These are phyloP conservation scores for Pterocles gutturalis DNA, from an alignment of 2,113 vertebrate genomes.

Conservation along the genomic window DNA sequence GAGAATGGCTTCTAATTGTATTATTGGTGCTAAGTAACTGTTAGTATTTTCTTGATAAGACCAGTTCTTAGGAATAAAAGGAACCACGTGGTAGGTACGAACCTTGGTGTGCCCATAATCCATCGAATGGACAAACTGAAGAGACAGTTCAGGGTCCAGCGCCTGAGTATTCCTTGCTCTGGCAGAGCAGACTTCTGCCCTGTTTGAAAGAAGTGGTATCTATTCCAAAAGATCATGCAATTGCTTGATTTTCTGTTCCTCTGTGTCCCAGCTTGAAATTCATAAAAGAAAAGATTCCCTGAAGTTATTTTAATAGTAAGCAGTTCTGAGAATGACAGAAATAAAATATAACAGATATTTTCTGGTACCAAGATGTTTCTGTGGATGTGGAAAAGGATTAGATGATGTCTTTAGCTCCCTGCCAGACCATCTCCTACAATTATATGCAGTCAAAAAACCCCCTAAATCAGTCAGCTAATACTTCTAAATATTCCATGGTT, in stretches of 20 bases:
- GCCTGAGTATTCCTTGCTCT: background rate
- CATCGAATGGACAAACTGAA: background rate
- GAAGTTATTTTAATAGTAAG: constrained; percentile 38
- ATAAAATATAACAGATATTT: constrained; percentile 25
- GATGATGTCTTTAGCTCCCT: background rate
- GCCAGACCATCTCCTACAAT: background rate
- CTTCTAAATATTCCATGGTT: background rate
- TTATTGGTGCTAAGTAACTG: background rate
- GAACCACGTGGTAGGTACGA: background rate
- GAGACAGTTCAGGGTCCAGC: background rate
- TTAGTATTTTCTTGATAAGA: background rate
- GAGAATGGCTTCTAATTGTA: background rate
- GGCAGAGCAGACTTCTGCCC: background rate
- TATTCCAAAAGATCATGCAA: constrained; percentile 8
- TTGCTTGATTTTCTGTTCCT: constrained; percentile 22
- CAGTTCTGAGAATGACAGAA: background rate
- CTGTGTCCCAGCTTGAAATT: constrained; percentile 20
- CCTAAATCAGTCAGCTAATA: background rate
- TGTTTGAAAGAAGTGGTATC: background rate
- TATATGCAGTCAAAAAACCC: background rate
- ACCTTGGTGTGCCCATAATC: constrained; percentile 4
- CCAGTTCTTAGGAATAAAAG: background rate
- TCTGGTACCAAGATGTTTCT: background rate
- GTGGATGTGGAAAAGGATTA: constrained; percentile 8
- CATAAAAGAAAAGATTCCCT: constrained; percentile 20